These are phyloP conservation scores for Ptychobarbus kaznakovi DNA, from an alignment of 2,797 vertebrate species.

Conservation along the genomic window DNA sequence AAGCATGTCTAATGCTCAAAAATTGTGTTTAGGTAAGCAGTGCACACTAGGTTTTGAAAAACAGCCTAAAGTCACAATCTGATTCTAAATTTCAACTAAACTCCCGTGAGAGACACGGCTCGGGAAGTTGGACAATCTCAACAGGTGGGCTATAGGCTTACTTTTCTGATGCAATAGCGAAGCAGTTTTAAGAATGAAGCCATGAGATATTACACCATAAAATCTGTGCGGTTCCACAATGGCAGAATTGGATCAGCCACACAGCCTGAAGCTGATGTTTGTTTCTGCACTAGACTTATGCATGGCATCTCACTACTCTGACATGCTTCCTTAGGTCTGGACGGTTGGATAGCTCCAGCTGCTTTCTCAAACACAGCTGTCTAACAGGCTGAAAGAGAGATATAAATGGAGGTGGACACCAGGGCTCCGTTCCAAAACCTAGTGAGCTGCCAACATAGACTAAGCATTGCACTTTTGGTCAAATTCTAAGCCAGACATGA, in stretches of 20 bases:
- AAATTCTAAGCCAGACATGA: neutral
- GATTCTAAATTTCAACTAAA: conserved; percentile 2
- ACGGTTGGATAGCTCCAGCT: conserved; percentile 6
- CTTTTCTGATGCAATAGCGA: conserved; percentile 40
- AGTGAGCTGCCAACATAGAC: neutral
- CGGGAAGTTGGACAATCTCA: conserved; percentile 4
- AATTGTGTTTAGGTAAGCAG: conserved; percentile 16
- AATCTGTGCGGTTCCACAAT: neutral
- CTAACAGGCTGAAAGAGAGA: conserved; percentile 47
- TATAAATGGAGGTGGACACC: conserved; percentile 62
- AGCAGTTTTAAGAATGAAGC: conserved; percentile 28
- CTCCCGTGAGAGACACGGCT: neutral
- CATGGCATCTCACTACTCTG: neutral
- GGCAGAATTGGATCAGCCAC: conserved; percentile 28
- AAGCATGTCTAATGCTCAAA: conserved; percentile 15
- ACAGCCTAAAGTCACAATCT: conserved; percentile 13
- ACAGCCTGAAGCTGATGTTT: conserved; percentile 24
- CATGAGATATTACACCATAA: conserved; percentile 19
- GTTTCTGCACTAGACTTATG: conserved; percentile 17
- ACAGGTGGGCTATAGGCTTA: conserved; percentile 15
- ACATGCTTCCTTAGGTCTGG: conserved; percentile 20
- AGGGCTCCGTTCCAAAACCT: neutral
- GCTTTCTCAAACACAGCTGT: conserved; percentile 39
- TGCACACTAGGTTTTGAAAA: neutral
- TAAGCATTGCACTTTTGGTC: neutral